phyloP scores from a whole-genome alignment of 1,140 invertebrate genomes.

The Papilio xuthus region DNA sequence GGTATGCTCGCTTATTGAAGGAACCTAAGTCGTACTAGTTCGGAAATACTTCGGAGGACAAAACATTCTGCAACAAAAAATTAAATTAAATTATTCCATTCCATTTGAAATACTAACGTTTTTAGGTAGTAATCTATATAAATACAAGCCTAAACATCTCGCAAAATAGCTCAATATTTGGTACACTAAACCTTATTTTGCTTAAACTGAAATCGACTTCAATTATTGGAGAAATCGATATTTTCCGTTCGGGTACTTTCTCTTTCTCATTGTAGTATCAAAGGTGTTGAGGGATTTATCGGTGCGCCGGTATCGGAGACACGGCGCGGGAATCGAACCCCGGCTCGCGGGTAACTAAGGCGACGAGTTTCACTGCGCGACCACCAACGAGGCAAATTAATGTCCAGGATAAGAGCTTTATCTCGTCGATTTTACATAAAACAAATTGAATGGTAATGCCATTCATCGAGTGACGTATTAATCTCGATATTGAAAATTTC shows the following conservation, averaged over 20 bases:
- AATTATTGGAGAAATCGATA: slow-evolving; percentile 56
- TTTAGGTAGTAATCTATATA: neutral
- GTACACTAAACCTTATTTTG: neutral
- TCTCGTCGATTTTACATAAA: slow-evolving; percentile 26
- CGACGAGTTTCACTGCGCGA: slow-evolving; percentile 51
- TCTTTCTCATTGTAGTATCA: slow-evolving; percentile 69
- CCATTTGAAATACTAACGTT: too few relatives aligned
- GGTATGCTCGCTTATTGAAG: too few relatives aligned
- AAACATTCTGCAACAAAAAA: too few relatives aligned
- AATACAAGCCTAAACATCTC: neutral
- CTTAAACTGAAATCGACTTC: slow-evolving; percentile 44
- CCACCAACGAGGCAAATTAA: slow-evolving; percentile 39
- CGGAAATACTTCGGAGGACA: too few relatives aligned
- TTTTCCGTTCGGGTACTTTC: slow-evolving; percentile 67
- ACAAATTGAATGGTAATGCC: slow-evolving; percentile 31
- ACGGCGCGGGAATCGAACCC: slow-evolving; percentile 70
- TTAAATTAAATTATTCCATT: too few relatives aligned
- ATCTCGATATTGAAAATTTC: neutral
- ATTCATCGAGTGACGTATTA: slow-evolving; percentile 5
- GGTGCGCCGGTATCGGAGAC: slow-evolving; percentile 58
- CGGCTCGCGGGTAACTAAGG: slow-evolving; percentile 48
- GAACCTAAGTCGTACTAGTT: too few relatives aligned
- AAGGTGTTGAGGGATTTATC: slow-evolving; percentile 73
- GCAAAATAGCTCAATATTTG: neutral
- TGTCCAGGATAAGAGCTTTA: slow-evolving; percentile 34